Evolutionary conservation across 1,140 invertebrate genomes (phyloP), one percentile per base, ranked within the genome.

Genomic region (Drosophila triauraria): DNA sequence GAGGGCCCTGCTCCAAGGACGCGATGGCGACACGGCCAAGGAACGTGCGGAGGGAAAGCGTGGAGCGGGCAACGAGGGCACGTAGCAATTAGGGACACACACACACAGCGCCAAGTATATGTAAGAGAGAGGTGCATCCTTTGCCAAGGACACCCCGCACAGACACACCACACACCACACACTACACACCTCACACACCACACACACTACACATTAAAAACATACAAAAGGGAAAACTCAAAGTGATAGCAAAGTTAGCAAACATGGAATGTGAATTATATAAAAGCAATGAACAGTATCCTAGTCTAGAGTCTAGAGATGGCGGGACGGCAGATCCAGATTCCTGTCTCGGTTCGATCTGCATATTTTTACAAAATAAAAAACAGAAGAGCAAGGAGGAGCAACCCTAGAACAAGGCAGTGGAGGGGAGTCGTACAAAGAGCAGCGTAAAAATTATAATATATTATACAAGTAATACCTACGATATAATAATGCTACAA

Each of bases 281-380:
- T 79, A 92, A 92, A 92, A 92, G 91, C 91, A 92, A 92, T 92
- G 91, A 92, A 91, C 88, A 91, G 88, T 91, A 91, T 91, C 88
- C 88, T 91, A 91, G 88, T 88, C 79, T 88, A 84, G 80, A 91
- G 88, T 88, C 79, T 88, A 84, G 80, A 78, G 70, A 70, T 64
- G 70, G 48, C 60, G 51, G 59, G 51, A 51, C 48, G 62, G 51
- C 53, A 42, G 20, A 56, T 59, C 61, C 53, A 72, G 44, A 64
- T 68, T 40, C 48, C 30, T n/a, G 35, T 56, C 35, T 10, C 48
- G 27, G 47, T 79, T 75, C 72, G 77, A 81, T 77, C 80, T 78
- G 72, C 67, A 80, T 91, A 91, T 91, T 91, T 91, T 91, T 87
- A 84, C 81, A 79, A 72, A 38, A 68, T 32, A 20, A 35, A 63